Percentiles rank a stretch among this genome's conserved stretches.
These are phyloP conservation scores for Ligdia adustata DNA, from an alignment of 2,888 invertebrate genomes.

Conservation along the genomic window DNA sequence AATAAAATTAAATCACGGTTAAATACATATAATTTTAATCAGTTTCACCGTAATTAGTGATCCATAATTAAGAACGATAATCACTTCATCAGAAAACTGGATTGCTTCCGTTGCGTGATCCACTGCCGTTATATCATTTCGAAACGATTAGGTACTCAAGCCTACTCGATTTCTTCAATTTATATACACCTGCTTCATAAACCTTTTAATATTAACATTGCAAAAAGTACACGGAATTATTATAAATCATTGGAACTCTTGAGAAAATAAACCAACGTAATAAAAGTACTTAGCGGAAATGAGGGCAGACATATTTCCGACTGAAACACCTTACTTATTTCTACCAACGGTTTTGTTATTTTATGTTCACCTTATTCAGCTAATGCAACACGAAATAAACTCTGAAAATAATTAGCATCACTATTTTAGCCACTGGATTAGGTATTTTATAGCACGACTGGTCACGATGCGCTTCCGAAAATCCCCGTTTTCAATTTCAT, in stretches of 20 bases:
- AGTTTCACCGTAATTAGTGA: conserved; percentile 21
- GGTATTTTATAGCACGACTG: conserved; percentile 61
- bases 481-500: conserved; percentile 32
- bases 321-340: conserved; percentile 3
- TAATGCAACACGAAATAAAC: conserved; percentile 48
- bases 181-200: conserved; percentile 3
- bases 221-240: too few relatives aligned
- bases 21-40: conserved; percentile 5
- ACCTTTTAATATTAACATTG: too few relatives aligned
- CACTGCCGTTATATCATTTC: conserved; percentile 37
- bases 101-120: conserved; percentile 44
- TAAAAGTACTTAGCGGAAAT: too few relatives aligned
- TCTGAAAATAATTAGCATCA: conserved; percentile 58
- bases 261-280: too few relatives aligned
- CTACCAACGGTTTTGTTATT: background rate
- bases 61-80: conserved; percentile 22
- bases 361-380: conserved; percentile 37
- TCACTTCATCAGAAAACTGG: conserved; percentile 23
- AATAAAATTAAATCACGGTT: conserved; percentile 2
- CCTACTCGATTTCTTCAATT: conserved; percentile 6
- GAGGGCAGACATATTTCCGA: too few relatives aligned
- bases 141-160: conserved; percentile 18
- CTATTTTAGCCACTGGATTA: conserved; percentile 62
- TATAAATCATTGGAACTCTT: too few relatives aligned
- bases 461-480: conserved; percentile 71